Evolutionary conservation across 2,888 invertebrate species (phyloP), one percentile per base, ranked within the genome.

Genomic region (Apodemia duryi): DNA sequence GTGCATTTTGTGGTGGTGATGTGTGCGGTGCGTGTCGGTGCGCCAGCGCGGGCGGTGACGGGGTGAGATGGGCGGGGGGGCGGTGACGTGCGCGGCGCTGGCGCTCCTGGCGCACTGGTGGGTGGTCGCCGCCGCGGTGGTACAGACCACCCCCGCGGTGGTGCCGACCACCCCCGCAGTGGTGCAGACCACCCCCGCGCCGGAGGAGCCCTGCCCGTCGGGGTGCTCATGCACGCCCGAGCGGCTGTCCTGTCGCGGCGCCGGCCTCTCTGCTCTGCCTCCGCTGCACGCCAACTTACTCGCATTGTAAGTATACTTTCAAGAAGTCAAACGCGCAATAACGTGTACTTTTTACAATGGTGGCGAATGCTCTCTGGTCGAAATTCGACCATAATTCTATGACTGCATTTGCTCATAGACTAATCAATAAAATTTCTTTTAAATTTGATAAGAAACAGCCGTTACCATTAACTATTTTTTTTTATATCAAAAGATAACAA

Each of bases 101-200:
- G 52, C 52, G 28, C 52, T 54, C 65, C 67, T 64, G 64, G 70
- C 65, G 65, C 94, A 3, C 94, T 94, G 79, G 93, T 93, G 51
- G 94, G 32, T 32, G 32, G 32, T 32, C 32, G 32, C 32, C 32
- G 32, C 32, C 32, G 32, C 32, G 32, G 32, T 32, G 32, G 32
- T 32, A 32, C 32, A 32, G 32, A 32, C 32, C 32, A 32, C 2
- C 32, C 32, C 32, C 32, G 32, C 32, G 4, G 32, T 32, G 32
- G 32, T 4, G 32, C 32, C 2, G 32, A 32, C 32, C 32, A 32
- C 41, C 61, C 91, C 77, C 76, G 32, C 32, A 32, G 32, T 32
- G 32, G 32, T 4, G 32, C 32, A 32, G 32, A 32, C 32, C 32
- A 32, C 41, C 61, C 91, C 77, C 76, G 80, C 66, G 70, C 69